Evolutionary conservation across 2,888 invertebrate genomes (phyloP).

Genomic region (Seladonia tumulorum): DNA sequence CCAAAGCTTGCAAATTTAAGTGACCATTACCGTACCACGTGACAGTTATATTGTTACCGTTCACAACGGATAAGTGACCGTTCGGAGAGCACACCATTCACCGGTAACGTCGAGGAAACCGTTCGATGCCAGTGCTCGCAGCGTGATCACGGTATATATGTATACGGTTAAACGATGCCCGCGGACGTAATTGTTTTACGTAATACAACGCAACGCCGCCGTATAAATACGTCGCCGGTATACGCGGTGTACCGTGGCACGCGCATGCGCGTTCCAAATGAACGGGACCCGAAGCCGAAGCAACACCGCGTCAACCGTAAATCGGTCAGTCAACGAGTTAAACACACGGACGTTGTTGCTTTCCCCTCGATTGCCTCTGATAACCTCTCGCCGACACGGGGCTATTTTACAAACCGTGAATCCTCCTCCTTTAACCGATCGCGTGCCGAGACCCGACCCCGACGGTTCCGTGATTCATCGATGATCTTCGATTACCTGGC

Average conservation of each 20-base stretch:
- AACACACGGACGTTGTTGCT: constrained; percentile 48
- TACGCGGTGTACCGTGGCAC: neutral
- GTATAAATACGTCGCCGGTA: constrained; percentile 7
- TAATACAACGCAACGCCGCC: constrained; percentile 32
- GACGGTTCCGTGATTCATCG: constrained; percentile 44
- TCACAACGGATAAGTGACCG: neutral
- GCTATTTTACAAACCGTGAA: constrained; percentile 52
- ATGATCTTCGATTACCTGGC: constrained; percentile 28
- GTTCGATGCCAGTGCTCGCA: neutral
- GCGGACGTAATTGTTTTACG: constrained; percentile 45
- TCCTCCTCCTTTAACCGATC: constrained; percentile 59
- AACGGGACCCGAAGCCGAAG: constrained; percentile 44
- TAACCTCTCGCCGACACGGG: constrained; percentile 56
- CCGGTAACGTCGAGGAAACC: neutral
- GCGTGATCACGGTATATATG: neutral
- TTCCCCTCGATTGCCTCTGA: constrained; percentile 71
- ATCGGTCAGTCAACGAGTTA: constrained; percentile 58
- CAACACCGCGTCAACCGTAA: constrained; percentile 46
- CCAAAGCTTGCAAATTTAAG: neutral
- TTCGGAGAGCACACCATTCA: neutral
- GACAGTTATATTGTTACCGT: neutral
- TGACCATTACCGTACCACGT: neutral
- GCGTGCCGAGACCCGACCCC: constrained; percentile 31
- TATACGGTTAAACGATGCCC: constrained; percentile 18
- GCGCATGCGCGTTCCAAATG: constrained; percentile 37